These are phyloP conservation scores for Thymallus thymallus DNA, from an alignment of 2,113 vertebrate species.

Conservation along the genomic window DNA sequence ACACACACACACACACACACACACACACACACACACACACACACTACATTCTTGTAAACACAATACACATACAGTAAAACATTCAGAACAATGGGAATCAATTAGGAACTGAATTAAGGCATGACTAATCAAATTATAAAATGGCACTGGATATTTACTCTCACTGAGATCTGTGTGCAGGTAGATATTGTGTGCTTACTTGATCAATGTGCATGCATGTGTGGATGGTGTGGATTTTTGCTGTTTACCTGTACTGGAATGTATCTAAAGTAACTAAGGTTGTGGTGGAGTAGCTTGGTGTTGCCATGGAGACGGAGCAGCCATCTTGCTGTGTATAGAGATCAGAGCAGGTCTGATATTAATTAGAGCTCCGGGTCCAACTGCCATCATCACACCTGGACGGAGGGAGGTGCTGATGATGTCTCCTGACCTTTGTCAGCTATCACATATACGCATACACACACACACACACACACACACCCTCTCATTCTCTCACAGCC, in stretches of 20 bases:
- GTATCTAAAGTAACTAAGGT: constrained; percentile 30
- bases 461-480: too few species aligned
- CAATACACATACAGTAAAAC: constrained; percentile 50
- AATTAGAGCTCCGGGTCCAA: constrained; percentile 32
- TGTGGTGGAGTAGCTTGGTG: constrained; percentile 13
- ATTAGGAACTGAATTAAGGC: constrained; percentile 53
- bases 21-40: constrained; percentile 6
- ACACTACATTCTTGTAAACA: constrained; percentile 59
- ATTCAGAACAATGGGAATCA: constrained; percentile 49
- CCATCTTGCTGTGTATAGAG: constrained; percentile 26
- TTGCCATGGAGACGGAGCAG: constrained; percentile 45
- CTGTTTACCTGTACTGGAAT: constrained; percentile 2
- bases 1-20: not conserved
- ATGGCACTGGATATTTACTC: constrained; percentile 32
- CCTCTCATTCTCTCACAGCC: constrained; percentile 73
- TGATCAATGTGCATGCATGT: not conserved
- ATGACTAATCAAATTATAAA: constrained; percentile 41
- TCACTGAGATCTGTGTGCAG: constrained; percentile 66
- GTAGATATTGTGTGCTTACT: constrained; percentile 21
- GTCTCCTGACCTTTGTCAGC: constrained; percentile 11
- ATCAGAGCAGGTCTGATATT: constrained; percentile 27
- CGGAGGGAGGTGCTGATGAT: constrained; percentile 35
- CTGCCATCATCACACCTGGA: constrained; percentile 35
- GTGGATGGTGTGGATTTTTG: too few species aligned
- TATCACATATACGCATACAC: not conserved